Evolutionary conservation across 2,113 vertebrate species (phyloP).

Genomic region (Lophotis ruficrista): DNA sequence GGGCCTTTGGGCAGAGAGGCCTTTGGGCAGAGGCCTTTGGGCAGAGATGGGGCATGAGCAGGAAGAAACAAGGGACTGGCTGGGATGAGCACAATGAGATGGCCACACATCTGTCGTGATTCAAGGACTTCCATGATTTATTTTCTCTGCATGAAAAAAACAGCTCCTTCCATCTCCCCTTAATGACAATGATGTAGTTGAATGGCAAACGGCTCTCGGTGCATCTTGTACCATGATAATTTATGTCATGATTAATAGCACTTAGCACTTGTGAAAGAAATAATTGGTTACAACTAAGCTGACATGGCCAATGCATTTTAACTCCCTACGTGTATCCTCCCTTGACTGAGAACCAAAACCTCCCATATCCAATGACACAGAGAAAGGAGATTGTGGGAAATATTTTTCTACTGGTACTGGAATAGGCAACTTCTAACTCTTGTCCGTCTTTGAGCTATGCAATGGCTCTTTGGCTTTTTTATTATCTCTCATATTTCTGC

Average conservation of each 20-base stretch:
- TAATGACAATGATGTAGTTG: not conserved
- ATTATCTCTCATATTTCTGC: not conserved
- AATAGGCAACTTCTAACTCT: not conserved
- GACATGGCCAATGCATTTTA: not conserved
- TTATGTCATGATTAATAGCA: not conserved
- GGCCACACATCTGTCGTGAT: accelerated
- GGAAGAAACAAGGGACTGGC: not conserved
- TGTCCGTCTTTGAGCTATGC: not conserved
- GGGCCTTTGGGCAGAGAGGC: no score
- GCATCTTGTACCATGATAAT: not conserved
- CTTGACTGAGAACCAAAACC: not conserved
- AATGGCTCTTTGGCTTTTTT: not conserved
- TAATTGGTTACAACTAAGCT: not conserved
- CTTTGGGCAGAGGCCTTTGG: not conserved
- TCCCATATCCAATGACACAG: not conserved
- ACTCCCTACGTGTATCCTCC: not conserved
- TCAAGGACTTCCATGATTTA: not conserved
- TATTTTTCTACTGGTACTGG: not conserved
- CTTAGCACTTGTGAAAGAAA: not conserved
- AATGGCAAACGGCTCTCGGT: not conserved
- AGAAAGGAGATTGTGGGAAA: not conserved
- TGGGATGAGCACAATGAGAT: accelerated
- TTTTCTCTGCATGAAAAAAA: not conserved
- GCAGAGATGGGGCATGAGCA: not conserved
- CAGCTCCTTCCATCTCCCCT: not conserved